Evolutionary conservation across 2,888 invertebrate species (phyloP), one percentile per base, ranked within the genome.

Genomic region (Limnephilus marmoratus): DNA sequence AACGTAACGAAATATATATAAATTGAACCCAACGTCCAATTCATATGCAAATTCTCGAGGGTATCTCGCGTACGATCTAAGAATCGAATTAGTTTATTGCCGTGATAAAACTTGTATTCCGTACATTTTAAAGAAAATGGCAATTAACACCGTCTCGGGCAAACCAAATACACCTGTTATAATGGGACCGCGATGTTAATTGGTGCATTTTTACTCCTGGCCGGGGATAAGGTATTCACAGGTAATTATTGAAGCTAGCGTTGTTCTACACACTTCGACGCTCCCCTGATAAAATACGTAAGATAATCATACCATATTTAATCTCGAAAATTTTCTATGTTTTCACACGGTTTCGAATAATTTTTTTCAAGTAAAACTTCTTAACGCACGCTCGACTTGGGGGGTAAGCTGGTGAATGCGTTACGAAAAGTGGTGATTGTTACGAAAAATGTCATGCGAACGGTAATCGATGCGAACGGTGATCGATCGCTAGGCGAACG

Each of bases 101-200:
- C 31, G 81, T 85, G 93, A 93, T 93, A 93, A 93, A 93, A 90
- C 93, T 68, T 92, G 93, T 93, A 91, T 91, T 91, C 90, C 86
- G 90, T 90, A 90, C 90, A 85, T 91, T 93, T 93, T 83, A 90
- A 92, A 93, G 91, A 90, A 91, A 86, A 91, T 86, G 34, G 92
- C 91, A 93, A 93, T 93, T 92, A 92, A 91, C 91, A 86, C 82
- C 86, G 81, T 81, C 89, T 24, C 87, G 37, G n/a, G 29, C 86
- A n/a, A 49, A 29, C 41, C 29, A 41, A 37, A 85, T 85, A 86
- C 86, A 86, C 86, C 49, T 53, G 86, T 86, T 29, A 86, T 86
- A 18, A 31, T 53, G 45, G 49, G 18, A 86, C 53, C 68, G 86
- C 82, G 45, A 49, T 87, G 90, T 90, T 92, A 92, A 92, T 92